Evolutionary conservation across 2,888 invertebrate genomes (phyloP).

Genomic region (Steinernema carpocapsae): DNA sequence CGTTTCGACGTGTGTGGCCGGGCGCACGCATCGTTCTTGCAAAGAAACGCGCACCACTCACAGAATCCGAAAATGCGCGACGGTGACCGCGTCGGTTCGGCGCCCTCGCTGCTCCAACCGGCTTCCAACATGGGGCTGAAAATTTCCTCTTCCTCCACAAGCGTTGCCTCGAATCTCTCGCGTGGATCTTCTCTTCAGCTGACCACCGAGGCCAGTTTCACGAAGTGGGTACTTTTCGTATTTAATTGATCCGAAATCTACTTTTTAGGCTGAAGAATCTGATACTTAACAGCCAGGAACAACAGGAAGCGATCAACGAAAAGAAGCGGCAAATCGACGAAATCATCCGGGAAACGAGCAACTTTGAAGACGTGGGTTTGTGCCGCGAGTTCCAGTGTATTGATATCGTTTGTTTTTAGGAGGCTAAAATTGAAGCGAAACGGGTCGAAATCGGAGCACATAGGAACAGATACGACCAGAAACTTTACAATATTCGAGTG

Average conservation of each 20-base stretch:
- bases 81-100: constrained; percentile 6
- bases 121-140: not conserved
- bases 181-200: not conserved
- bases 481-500: not conserved
- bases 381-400: not conserved
- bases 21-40: not conserved
- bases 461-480: not conserved
- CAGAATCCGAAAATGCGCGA: not conserved
- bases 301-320: not conserved
- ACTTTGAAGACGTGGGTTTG: not conserved
- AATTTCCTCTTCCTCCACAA: not conserved
- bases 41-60: not conserved
- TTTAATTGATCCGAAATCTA: not conserved
- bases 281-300: not conserved
- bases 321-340: not conserved
- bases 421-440: not conserved
- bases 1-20: constrained; percentile 2
- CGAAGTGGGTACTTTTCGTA: not conserved
- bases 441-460: not conserved
- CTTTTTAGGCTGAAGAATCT: not conserved
- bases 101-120: constrained; percentile 8
- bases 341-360: not conserved
- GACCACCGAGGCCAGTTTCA: not conserved
- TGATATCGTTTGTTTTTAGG: not conserved
- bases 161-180: not conserved